Base-by-base conservation (phyloP, 2,113 vertebrate species). In the Pardalotus punctatus region DNA sequence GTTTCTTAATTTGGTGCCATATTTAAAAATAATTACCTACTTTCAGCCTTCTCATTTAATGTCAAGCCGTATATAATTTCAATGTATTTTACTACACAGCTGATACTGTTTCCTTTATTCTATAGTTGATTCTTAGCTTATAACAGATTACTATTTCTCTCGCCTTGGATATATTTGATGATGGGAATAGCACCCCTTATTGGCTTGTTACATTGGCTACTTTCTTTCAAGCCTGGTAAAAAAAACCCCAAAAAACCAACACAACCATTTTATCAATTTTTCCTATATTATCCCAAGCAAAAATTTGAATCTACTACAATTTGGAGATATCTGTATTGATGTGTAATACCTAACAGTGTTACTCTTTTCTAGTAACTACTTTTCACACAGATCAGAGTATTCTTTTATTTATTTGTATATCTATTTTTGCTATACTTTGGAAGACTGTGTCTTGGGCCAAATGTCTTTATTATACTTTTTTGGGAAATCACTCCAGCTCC, bases 1-100 rank as follows among this genome's bases (percentile, higher is more conserved):
- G 65, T 88, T 92, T 72, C 62, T 51, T 97, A 77, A 93, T 86
- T 94, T 84, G 48, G 8, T 85, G 64, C 42, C n/a, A 54, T 81
- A 84, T 65, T 94, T 90, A 43, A 95, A 86, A 86, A 79, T 65
- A 64, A 93, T 84, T 82, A n/a, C 12, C 33, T 12, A 3, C 47
- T 87, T 88, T 95, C 83, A 85, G 16, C 36, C 5, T 77, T 61
- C 14, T 29, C 57, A 11, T 80, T 79, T 89, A 81, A 77, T 91
- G 38, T 35, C 42, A 53, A 40, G 35, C n/a, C 67, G 60, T 90
- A 71, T 86, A 74, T 94, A 24, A 51, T 72, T 80, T 51, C 17
- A 36, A 6, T 40, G 15, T 31, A 31, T 86, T 93, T 88, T 82
- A 62, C 7, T 48, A 57, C 1, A 2, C 29, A 77, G 27, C 1